These are phyloP conservation scores for Agonopterix subpropinquella DNA, from an alignment of 2,888 invertebrate genomes.

Conservation along the genomic window DNA sequence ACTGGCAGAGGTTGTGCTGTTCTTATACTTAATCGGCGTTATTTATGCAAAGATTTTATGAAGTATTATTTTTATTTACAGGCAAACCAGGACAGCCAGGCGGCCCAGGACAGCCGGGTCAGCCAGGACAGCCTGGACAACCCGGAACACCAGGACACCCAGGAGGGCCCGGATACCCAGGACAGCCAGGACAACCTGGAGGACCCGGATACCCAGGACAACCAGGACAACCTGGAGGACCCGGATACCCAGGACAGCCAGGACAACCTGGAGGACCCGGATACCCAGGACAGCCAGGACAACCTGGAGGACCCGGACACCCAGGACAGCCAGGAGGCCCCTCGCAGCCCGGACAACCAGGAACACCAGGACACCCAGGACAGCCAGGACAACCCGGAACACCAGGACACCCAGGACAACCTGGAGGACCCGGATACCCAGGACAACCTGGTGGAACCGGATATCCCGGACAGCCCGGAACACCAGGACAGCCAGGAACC, in stretches of 20 bases:
- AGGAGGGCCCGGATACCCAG: conserved; percentile 20
- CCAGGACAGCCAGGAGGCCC: conserved; percentile 18
- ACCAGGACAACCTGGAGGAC: conserved; percentile 15
- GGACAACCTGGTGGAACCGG: too few species aligned
- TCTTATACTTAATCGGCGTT: too few species aligned
- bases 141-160: conserved; percentile 16
- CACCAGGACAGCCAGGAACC: too few species aligned
- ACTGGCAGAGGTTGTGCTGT: too few species aligned
- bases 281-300: conserved; percentile 52
- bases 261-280: conserved; percentile 40
- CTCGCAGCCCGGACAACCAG: conserved; percentile 14
- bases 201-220: conserved; percentile 55
- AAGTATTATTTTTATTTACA: conserved; percentile 9
- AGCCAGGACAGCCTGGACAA: conserved; percentile 35
- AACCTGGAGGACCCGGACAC: conserved; percentile 12
- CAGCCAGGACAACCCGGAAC: conserved; percentile 16
- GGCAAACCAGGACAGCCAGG: conserved; percentile 33
- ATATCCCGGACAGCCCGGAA: too few species aligned
- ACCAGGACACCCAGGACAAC: conserved; percentile 3
- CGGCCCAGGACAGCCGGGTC: conserved; percentile 25
- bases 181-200: conserved; percentile 29
- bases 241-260: conserved; percentile 18
- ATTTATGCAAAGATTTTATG: too few species aligned
- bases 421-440: too few species aligned
- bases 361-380: conserved; percentile 15